phyloP scores from a whole-genome alignment of 2,797 vertebrate genomes.

The Okamejei kenojei region DNA sequence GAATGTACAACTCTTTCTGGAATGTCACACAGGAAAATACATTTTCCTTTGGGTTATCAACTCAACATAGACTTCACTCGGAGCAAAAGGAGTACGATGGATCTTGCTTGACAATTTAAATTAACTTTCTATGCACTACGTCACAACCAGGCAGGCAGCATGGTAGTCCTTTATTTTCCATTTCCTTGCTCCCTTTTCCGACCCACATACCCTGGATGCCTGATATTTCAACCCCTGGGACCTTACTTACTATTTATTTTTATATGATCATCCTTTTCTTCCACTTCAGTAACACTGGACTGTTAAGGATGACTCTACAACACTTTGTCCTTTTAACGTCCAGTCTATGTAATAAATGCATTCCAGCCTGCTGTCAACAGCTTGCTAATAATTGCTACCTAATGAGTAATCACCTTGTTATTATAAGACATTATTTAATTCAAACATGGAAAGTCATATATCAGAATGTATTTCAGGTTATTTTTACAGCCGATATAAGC shows the following conservation, averaged over 20 bases:
- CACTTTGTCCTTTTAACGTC: neutral
- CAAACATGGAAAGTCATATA: conserved; percentile 7
- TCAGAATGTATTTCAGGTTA: neutral
- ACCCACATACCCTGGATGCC: neutral
- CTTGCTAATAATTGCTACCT: neutral
- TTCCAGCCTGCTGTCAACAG: neutral
- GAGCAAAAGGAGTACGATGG: neutral
- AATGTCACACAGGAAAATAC: neutral
- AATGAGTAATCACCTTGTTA: neutral
- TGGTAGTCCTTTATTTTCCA: neutral
- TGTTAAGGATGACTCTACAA: neutral
- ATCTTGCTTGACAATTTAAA: neutral
- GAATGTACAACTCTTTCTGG: neutral
- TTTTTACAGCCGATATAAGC: neutral
- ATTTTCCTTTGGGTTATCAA: neutral
- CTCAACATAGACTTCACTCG: no score
- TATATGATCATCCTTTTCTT: neutral
- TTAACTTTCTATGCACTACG: no score
- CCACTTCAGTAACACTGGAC: neutral
- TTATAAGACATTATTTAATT: neutral
- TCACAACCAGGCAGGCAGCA: neutral
- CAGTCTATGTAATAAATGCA: neutral
- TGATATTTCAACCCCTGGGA: no score
- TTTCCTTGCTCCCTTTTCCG: neutral
- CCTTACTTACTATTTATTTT: neutral